Percentiles rank a stretch among this genome's conserved stretches.
phyloP scores from a whole-genome alignment of 2,888 invertebrate genomes.

The Pteria penguin region DNA sequence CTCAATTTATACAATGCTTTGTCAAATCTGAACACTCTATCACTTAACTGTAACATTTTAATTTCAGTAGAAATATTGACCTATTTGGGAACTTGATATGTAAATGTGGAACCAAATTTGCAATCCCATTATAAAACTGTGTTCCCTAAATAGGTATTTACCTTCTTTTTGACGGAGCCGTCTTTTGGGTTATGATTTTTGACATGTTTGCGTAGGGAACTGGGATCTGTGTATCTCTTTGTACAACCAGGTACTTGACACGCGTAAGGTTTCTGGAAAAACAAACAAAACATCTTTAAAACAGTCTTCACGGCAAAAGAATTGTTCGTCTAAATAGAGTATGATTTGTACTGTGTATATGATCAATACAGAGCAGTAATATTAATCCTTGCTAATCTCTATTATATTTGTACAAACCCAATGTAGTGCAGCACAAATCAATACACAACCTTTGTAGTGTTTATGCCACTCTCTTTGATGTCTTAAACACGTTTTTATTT shows the following conservation, averaged over 20 bases:
- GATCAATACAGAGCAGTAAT: background rate
- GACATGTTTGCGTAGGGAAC: constrained; percentile 97
- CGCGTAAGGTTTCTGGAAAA: constrained; percentile 95
- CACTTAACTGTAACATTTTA: background rate
- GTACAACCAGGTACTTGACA: constrained; percentile 98
- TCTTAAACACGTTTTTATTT: too few species aligned
- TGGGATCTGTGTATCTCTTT: constrained; percentile 98
- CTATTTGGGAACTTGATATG: too few species aligned
- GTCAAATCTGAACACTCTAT: background rate
- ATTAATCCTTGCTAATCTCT: background rate
- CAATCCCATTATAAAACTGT: too few species aligned
- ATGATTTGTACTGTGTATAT: background rate
- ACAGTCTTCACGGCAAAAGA: background rate
- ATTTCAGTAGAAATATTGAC: too few species aligned
- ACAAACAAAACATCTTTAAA: constrained; percentile 1
- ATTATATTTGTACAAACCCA: background rate
- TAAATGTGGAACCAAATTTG: too few species aligned
- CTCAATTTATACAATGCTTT: background rate
- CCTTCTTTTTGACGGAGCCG: constrained; percentile 72
- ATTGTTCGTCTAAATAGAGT: background rate
- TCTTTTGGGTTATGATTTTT: constrained; percentile 85
- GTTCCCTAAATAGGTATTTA: constrained; percentile 18
- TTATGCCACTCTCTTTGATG: too few species aligned
- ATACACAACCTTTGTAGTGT: too few species aligned
- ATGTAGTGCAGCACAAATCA: background rate